These are phyloP conservation scores for Ligdia adustata DNA, from an alignment of 2,888 invertebrate genomes.

Conservation along the genomic window DNA sequence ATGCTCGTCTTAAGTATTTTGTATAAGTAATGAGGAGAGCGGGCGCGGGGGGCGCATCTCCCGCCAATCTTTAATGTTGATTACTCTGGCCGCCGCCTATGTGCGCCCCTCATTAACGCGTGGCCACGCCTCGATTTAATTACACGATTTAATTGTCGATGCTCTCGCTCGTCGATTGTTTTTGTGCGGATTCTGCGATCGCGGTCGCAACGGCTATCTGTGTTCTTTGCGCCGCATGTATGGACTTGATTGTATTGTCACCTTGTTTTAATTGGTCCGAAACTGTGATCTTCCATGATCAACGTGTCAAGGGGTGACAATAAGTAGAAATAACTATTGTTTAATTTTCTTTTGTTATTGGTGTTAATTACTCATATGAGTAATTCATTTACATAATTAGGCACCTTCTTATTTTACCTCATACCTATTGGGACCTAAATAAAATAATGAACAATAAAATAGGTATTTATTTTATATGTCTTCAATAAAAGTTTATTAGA, in stretches of 20 bases:
- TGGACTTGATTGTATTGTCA: slow-evolving; percentile 50
- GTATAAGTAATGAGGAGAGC: slow-evolving; percentile 85
- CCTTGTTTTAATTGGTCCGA: slow-evolving; percentile 51
- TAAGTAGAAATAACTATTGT: too few species aligned
- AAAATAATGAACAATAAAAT: too few species aligned
- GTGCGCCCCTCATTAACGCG: slow-evolving; percentile 80
- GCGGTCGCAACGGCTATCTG: slow-evolving; percentile 47
- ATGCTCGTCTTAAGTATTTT: slow-evolving; percentile 84
- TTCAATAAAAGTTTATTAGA: too few species aligned
- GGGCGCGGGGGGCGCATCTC: slow-evolving; percentile 80
- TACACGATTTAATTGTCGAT: slow-evolving; percentile 73
- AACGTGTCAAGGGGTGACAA: neutral
- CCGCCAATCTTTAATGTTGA: slow-evolving; percentile 85
- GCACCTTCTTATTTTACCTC: too few species aligned
- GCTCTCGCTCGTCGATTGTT: slow-evolving; percentile 53
- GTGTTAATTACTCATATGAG: too few species aligned
- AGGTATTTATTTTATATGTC: too few species aligned
- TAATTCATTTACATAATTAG: too few species aligned
- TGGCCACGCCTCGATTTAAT: slow-evolving; percentile 81
- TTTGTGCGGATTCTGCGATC: slow-evolving; percentile 55
- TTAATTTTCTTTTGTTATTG: too few species aligned
- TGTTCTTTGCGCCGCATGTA: slow-evolving; percentile 43
- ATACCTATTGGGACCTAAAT: too few species aligned
- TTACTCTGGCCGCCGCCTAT: slow-evolving; percentile 80
- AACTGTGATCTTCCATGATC: neutral